Evolutionary conservation across 1,140 invertebrate species (phyloP).

Genomic region (Drosophila rufa): DNA sequence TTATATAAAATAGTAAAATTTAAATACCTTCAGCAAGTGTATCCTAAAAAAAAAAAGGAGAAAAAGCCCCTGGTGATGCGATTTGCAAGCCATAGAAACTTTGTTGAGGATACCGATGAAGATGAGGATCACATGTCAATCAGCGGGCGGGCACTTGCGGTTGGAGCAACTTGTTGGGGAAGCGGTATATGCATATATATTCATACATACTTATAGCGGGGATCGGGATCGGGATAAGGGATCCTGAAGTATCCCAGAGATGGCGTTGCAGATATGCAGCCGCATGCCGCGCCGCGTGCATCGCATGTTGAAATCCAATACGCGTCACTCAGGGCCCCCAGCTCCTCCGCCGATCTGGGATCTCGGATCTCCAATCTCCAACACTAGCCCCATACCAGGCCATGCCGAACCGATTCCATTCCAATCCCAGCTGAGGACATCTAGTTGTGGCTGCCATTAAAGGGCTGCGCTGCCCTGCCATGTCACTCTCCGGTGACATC

Average conservation of each 20-base stretch:
- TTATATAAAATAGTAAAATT: not conserved
- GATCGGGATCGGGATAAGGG: slow-evolving; percentile 20
- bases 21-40: not conserved
- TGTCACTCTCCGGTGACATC: slow-evolving; percentile 63
- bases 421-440: slow-evolving; percentile 42
- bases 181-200: not conserved
- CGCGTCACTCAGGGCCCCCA: slow-evolving; percentile 52
- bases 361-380: not conserved
- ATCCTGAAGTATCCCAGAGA: slow-evolving; percentile 45
- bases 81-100: slow-evolving; percentile 55
- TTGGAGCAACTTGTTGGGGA: slow-evolving; percentile 23
- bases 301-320: slow-evolving; percentile 81
- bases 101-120: slow-evolving; percentile 35
- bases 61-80: not conserved
- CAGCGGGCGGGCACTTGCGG: slow-evolving; percentile 62
- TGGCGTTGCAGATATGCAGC: slow-evolving; percentile 80
- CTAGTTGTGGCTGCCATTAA: slow-evolving; percentile 47
- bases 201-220: not conserved
- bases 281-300: slow-evolving; percentile 75
- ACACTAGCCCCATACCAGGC: not conserved
- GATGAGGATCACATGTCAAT: slow-evolving; percentile 79
- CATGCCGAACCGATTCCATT: slow-evolving; percentile 15
- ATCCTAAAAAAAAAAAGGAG: slow-evolving; percentile 6
- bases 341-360: not conserved
- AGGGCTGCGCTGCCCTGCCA: slow-evolving; percentile 34